Conservation (phyloP, 2,113 vertebrate genomes). For the Alces alces region DNA sequence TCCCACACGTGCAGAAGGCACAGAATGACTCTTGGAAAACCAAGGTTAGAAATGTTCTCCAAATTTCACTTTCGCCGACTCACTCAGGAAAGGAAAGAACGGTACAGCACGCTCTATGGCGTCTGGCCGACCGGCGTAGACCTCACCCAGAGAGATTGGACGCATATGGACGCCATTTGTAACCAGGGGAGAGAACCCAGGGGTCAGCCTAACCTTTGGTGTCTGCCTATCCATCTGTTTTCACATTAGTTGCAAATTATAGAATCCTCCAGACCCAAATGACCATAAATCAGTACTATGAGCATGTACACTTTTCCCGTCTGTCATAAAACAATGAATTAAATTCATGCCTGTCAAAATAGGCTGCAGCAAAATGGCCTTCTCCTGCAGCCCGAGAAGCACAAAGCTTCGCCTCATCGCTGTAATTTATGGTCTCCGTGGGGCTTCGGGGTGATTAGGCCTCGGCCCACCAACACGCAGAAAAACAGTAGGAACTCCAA, state of each 20-base stretch:
- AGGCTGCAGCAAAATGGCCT: slow-evolving; percentile 89
- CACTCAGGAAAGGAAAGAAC: neutral
- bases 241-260: slow-evolving; percentile 96
- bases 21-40: neutral
- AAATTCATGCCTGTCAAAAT: slow-evolving; percentile 97
- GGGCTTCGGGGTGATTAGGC: slow-evolving; percentile 96
- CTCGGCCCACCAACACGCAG: slow-evolving; percentile 98
- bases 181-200: slow-evolving; percentile 84
- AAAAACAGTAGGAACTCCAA: slow-evolving; percentile 99
- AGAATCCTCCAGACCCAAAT: slow-evolving; percentile 97
- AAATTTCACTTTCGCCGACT: slow-evolving; percentile 19
- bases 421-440: slow-evolving; percentile 98
- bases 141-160: slow-evolving; percentile 80
- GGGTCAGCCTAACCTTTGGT: slow-evolving; percentile 90
- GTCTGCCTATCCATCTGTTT: slow-evolving; percentile 99
- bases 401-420: slow-evolving; percentile 97
- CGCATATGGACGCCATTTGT: slow-evolving; percentile 99
- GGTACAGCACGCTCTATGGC: neutral
- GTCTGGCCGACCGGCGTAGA: slow-evolving; percentile 77
- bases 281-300: slow-evolving; percentile 94
- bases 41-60: neutral
- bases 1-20: neutral
- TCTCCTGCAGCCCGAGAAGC: slow-evolving; percentile 89
- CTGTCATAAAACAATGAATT: slow-evolving; percentile 99
- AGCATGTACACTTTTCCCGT: slow-evolving; percentile 95